These are phyloP conservation scores for Drosophila engyochracea DNA, from an alignment of 2,888 invertebrate genomes.

Conservation along the genomic window DNA sequence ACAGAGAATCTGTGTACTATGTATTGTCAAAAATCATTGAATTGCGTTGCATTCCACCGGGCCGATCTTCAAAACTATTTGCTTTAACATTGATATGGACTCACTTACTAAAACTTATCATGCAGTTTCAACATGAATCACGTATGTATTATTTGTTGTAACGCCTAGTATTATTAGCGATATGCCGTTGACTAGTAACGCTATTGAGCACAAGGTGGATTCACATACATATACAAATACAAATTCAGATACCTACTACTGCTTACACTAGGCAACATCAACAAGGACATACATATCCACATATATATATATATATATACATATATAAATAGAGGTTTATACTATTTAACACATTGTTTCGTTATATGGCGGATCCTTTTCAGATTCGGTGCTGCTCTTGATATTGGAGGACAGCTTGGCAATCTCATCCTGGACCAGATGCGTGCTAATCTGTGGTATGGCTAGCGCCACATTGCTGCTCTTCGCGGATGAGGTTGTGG, in stretches of 20 bases:
- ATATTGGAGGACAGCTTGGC: constrained; percentile 85
- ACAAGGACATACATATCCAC: constrained; percentile 8
- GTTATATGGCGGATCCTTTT: constrained; percentile 85
- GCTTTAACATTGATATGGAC: constrained; percentile 24
- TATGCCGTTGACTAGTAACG: constrained; percentile 49
- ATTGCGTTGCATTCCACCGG: constrained; percentile 43
- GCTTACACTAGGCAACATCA: constrained; percentile 16
- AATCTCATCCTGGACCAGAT: constrained; percentile 85
- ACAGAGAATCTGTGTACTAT: constrained; percentile 65
- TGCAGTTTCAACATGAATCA: constrained; percentile 30
- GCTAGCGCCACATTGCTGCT: constrained; percentile 55
- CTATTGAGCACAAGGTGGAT: constrained; percentile 59
- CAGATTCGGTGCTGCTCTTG: constrained; percentile 85
- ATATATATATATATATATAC: not conserved
- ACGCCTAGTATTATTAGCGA: not conserved
- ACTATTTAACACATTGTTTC: constrained; percentile 85
- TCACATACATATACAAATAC: constrained; percentile 15
- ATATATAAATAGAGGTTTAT: not conserved
- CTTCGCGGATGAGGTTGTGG: constrained; percentile 49
- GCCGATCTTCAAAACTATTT: constrained; percentile 1
- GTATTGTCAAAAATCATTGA: constrained; percentile 75
- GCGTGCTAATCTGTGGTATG: constrained; percentile 85
- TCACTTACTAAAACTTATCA: constrained; percentile 11
- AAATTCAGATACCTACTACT: constrained; percentile 18
- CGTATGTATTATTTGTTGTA: constrained; percentile 1